Evolutionary conservation across 2,797 vertebrate genomes (phyloP).

Genomic region (Eleutherodactylus coqui): DNA sequence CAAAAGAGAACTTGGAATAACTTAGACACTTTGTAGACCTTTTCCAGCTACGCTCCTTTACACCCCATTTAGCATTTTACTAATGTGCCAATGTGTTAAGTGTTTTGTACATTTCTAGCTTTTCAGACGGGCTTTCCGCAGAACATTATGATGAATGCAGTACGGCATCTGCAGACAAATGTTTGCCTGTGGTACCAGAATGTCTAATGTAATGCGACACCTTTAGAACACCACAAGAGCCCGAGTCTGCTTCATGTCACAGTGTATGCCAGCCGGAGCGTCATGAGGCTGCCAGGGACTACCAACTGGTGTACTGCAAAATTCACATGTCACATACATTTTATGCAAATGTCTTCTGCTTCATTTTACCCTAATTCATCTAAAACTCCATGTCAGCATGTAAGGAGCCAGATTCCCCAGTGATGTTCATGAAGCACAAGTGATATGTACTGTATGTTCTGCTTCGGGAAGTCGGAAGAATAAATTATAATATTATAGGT

Average conservation of each 20-base stretch:
- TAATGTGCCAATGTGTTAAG: conserved; percentile 54
- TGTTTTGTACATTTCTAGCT: conserved; percentile 18
- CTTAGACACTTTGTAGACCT: conserved; percentile 33
- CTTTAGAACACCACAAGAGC: conserved; percentile 24
- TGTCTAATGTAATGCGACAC: conserved; percentile 41
- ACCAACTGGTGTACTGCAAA: not conserved
- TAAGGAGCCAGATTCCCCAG: not conserved
- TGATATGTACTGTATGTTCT: not conserved
- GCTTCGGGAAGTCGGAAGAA: not conserved
- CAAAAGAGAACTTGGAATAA: not conserved
- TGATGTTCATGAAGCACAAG: not conserved
- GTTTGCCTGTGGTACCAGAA: fast-evolving
- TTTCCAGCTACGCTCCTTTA: conserved; percentile 37
- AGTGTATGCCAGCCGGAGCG: not conserved
- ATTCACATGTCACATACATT: conserved; percentile 63
- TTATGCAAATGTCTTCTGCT: conserved; percentile 65
- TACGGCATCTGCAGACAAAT: not conserved
- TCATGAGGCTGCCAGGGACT: not conserved
- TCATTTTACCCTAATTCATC: conserved; percentile 62
- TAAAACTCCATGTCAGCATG: conserved; percentile 3
- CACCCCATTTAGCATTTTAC: conserved; percentile 35
- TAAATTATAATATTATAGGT: not conserved
- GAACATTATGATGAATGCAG: conserved; percentile 45
- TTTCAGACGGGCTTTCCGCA: not conserved
- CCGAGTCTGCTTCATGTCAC: not conserved